phyloP scores from a whole-genome alignment of 2,797 vertebrate genomes.

The Calcarius lapponicus region DNA sequence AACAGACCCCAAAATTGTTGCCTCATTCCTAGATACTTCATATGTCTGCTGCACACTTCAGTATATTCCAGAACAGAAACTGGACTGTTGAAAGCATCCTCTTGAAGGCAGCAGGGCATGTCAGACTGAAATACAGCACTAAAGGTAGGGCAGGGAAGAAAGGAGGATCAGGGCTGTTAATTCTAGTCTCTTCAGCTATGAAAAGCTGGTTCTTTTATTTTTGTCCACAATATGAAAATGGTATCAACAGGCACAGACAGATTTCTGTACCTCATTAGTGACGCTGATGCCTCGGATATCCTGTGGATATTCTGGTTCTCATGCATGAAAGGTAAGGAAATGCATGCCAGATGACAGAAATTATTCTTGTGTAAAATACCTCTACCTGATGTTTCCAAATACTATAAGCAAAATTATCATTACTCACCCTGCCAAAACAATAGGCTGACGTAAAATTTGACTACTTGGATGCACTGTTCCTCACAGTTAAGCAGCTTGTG shows the following conservation, averaged over 20 bases:
- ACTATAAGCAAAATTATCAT: neutral
- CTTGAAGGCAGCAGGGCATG: neutral
- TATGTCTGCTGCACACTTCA: neutral
- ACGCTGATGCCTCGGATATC: neutral
- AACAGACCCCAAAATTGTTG: neutral
- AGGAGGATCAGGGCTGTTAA: neutral
- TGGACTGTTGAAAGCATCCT: neutral
- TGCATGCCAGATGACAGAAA: neutral
- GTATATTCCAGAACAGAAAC: neutral
- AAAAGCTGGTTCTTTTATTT: neutral
- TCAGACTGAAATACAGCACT: conserved; percentile 60
- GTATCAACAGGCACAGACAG: neutral
- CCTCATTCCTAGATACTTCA: neutral
- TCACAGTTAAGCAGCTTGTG: conserved; percentile 19
- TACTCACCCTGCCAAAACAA: conserved; percentile 43
- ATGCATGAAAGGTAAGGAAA: neutral
- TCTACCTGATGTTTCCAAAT: conserved; percentile 13
- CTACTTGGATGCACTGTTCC: neutral
- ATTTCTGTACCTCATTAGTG: neutral
- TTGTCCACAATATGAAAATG: neutral
- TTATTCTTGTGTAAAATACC: neutral
- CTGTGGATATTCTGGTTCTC: neutral
- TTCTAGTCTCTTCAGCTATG: neutral
- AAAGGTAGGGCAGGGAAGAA: conserved; percentile 36
- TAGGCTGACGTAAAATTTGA: neutral